Percentiles rank a stretch among this genome's conserved stretches.
Conservation (phyloP, 2,113 vertebrate species). For the Scortum barcoo region DNA sequence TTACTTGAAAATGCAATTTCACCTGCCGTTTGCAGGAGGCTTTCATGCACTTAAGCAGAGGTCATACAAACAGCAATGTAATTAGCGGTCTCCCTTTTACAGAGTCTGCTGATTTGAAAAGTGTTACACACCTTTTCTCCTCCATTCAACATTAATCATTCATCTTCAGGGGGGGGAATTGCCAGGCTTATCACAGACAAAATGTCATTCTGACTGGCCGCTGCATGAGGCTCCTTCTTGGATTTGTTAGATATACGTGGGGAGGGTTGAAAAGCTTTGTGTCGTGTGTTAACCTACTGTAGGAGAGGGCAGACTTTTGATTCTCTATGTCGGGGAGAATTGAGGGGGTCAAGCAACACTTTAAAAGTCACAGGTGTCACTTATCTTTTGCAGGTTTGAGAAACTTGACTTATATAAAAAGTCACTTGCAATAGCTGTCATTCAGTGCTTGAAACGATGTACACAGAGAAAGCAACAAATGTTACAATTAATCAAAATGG, state of each 20-base stretch:
- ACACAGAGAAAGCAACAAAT: neutral
- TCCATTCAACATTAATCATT: slow-evolving; percentile 76
- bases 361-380: slow-evolving; percentile 36
- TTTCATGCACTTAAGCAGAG: slow-evolving; percentile 83
- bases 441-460: neutral
- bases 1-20: slow-evolving; percentile 85
- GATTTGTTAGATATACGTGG: slow-evolving; percentile 55
- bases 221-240: slow-evolving; percentile 58
- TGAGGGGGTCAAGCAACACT: slow-evolving; percentile 28
- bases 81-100: slow-evolving; percentile 79
- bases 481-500: neutral
- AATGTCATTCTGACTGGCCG: slow-evolving; percentile 62
- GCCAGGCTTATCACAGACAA: slow-evolving; percentile 66
- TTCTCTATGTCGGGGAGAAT: slow-evolving; percentile 28
- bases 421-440: neutral
- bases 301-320: slow-evolving; percentile 26
- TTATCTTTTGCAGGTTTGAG: neutral
- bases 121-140: slow-evolving; percentile 77
- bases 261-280: slow-evolving; percentile 65
- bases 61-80: slow-evolving; percentile 78
- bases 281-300: slow-evolving; percentile 39
- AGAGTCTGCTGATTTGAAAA: slow-evolving; percentile 76
- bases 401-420: neutral
- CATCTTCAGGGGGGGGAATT: slow-evolving; percentile 65
- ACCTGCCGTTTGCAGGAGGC: slow-evolving; percentile 80